Conservation (phyloP, 2,888 invertebrate species). For the Stenolophus ochropezus region DNA sequence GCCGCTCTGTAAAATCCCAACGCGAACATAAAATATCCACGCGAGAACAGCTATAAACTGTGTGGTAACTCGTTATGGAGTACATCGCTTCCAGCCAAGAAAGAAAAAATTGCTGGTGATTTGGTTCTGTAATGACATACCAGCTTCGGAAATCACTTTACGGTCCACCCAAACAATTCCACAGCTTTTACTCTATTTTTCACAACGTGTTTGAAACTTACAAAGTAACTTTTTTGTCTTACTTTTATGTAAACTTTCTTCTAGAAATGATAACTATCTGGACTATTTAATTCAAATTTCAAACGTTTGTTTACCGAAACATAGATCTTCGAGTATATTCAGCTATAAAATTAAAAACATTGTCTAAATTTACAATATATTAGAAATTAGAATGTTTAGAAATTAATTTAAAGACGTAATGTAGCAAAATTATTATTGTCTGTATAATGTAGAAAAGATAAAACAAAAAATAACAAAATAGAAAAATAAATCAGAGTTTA, state of each 20-base stretch:
- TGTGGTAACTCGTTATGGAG: conserved; percentile 23
- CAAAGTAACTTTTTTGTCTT: neutral
- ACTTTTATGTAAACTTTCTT: neutral
- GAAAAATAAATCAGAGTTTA: too few species aligned
- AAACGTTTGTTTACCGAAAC: too few species aligned
- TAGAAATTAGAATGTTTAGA: too few species aligned
- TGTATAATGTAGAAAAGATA: too few species aligned
- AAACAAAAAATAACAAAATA: too few species aligned
- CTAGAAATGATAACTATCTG: too few species aligned
- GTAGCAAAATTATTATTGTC: too few species aligned
- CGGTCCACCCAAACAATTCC: neutral
- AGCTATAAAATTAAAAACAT: too few species aligned
- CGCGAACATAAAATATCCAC: conserved; percentile 22
- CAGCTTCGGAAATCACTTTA: neutral
- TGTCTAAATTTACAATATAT: too few species aligned
- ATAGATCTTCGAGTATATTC: too few species aligned
- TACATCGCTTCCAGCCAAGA: neutral
- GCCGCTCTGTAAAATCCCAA: conserved; percentile 19
- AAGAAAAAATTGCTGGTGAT: conserved; percentile 6
- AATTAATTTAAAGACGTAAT: too few species aligned
- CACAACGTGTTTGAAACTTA: neutral
- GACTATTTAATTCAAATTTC: too few species aligned
- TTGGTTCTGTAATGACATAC: conserved; percentile 26
- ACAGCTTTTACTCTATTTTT: neutral
- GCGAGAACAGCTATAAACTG: conserved; percentile 31